Base-by-base conservation (phyloP, 1,140 invertebrate genomes). In the Chrysoperla carnea region DNA sequence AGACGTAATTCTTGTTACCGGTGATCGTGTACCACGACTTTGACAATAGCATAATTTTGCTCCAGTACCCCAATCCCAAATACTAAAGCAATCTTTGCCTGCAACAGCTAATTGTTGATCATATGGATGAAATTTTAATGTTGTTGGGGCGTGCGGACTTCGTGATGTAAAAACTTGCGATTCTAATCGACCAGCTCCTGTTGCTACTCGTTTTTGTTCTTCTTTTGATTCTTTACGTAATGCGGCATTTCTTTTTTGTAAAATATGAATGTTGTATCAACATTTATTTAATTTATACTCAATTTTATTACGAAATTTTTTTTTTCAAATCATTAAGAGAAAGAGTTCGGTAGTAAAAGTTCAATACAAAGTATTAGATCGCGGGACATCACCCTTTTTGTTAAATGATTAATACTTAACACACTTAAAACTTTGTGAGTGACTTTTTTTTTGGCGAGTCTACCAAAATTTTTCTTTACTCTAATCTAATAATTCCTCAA, bases 81-180 rank as follows among this genome's bases (percentile, higher is more conserved):
- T 69, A 1, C 76, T 79, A 48, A 88, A 84, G 54, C 72, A 78
- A 59, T 92, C 84, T 60, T 80, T 82, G 46, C 83, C 81, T 37
- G 87, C 84, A 37, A 91, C 79, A 37, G 84, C 84, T 39, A 92
- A 67, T 58, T 88, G 81, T 47, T 84, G 75, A 54, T 94, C 86
- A 58, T 84, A 93, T 1, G 90, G 88, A 70, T 94, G 83, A 61
- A 94, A 85, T 45, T 76, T 70, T 38, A 94, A 64, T 12, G 83
- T 72, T 43, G 76, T 71, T 12, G 88, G 85, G 44, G 79, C 72
- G 43, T 80, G 73, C 43, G 77, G 68, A 52, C 81, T 87, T 52
- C 80, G 76, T 39, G 83, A 77, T 49, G 81, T 76, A 67, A 92
- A 92, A 37, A 84, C 68, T 64, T 88, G 83, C 46, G 80, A 78